These are phyloP conservation scores for Pantelozetes paolii DNA, from an alignment of 2,888 invertebrate genomes.

Conservation along the genomic window DNA sequence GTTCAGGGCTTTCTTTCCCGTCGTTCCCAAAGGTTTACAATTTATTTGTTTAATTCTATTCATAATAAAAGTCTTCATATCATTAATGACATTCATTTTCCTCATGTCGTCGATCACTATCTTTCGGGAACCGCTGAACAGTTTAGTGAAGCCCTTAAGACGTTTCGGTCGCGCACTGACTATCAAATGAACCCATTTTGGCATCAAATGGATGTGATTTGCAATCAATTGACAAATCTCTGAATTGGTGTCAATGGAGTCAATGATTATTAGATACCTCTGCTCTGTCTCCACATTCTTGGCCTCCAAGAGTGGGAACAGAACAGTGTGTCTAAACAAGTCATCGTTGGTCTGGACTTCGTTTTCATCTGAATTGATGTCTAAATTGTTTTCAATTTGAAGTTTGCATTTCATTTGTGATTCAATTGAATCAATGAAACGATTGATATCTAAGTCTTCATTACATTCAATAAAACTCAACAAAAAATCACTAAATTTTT, in stretches of 20 bases:
- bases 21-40: constrained; percentile 73
- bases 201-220: constrained; percentile 82
- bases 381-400: background rate
- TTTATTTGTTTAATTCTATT: constrained; percentile 53
- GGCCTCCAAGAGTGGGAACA: constrained; percentile 79
- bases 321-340: constrained; percentile 76
- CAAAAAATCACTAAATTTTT: constrained; percentile 31
- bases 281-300: constrained; percentile 63
- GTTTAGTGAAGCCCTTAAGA: constrained; percentile 71
- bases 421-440: constrained; percentile 12
- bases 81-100: constrained; percentile 74
- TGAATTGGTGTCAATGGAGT: constrained; percentile 77
- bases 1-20: constrained; percentile 90
- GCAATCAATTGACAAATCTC: constrained; percentile 66
- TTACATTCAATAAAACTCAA: constrained; percentile 22
- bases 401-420: constrained; percentile 22
- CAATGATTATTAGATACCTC: constrained; percentile 76
- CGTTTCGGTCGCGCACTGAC: constrained; percentile 58
- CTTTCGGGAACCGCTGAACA: constrained; percentile 73
- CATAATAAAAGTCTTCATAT: constrained; percentile 91
- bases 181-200: constrained; percentile 85
- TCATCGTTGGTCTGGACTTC: constrained; percentile 60
- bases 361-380: background rate
- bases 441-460: background rate
- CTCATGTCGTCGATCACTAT: constrained; percentile 83